Percentiles rank a stretch among this genome's conserved stretches.
Conservation (phyloP, 1,140 invertebrate genomes). For the Pentalonia nigronervosa region DNA sequence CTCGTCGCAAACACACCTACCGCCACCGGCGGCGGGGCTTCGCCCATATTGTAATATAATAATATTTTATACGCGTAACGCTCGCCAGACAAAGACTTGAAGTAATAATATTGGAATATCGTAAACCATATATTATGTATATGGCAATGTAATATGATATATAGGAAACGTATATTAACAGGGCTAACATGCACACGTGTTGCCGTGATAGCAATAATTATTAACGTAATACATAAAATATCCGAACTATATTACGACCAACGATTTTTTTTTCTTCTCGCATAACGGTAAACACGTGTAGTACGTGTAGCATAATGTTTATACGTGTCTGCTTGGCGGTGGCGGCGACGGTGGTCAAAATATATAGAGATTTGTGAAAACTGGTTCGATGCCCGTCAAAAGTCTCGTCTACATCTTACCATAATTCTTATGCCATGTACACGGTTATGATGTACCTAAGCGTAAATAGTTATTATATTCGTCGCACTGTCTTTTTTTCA, state of each 20-base stretch:
- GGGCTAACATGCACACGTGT: not conserved
- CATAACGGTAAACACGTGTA: not conserved
- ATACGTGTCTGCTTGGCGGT: not conserved
- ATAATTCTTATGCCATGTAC: not conserved
- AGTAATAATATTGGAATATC: not conserved
- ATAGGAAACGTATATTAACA: not conserved
- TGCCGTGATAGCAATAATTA: conserved; percentile 3
- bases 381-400: conserved; percentile 37
- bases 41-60: not conserved
- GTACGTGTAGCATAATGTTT: not conserved
- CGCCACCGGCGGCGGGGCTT: no score
- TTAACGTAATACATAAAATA: not conserved
- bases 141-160: no score
- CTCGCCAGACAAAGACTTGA: not conserved
- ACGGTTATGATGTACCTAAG: not conserved
- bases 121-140: not conserved
- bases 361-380: not conserved
- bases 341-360: not conserved
- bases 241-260: not conserved
- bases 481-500: not conserved
- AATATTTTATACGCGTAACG: not conserved
- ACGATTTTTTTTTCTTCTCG: not conserved
- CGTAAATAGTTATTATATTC: not conserved
- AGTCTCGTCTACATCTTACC: not conserved
- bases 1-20: not conserved